Base-by-base conservation (phyloP, 64 coral and sea anemone species). In the Pocillopora verrucosa region DNA sequence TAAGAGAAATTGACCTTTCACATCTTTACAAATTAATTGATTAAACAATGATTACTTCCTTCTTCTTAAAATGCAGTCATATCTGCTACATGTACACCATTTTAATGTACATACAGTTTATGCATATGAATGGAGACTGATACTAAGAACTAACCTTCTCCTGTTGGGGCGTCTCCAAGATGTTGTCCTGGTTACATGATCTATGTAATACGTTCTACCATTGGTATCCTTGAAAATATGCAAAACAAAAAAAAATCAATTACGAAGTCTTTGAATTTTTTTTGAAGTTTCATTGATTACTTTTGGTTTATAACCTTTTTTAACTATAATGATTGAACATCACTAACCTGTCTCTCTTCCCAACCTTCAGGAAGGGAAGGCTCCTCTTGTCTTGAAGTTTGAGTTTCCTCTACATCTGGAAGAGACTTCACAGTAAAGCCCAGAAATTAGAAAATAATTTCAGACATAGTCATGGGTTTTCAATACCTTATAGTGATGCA, bases 131-230 rank as follows among this genome's bases (percentile, higher is more conserved):
- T 14, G 45, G 17, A 13, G 12, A 10, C 9, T 51, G 61, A 62
- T 65, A 26, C 38, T 16, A 45, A 6, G 57, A 10, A 45, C 73
- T 65, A 86, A 95, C 90, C 91, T 92, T 56, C 83, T 92, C 9
- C 45, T 38, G 22, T 79, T 91, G 0, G 96, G 96, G 62, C 93
- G 87, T 16, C 90, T 88, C 96, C 96, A 98, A 16, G 93, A 90
- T 16, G 93, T 95, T 59, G 96, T 90, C 80, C 96, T 98, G 11
- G 96, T 98, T 57, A 26, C 56, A 65, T 98, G 96, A 64, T 98
- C 93, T 79, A 95, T 92, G 17, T 86, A 98, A 77, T 92, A 98
- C 9, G 90, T 95, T 78, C 96, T 94, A 13, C 96, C 96, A 89
- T 91, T 95, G 25, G 96, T 93, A 93, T 98, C 96, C 93, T 95